Conservation (phyloP, 2,888 invertebrate species). For the Plagiodera versicolora region DNA sequence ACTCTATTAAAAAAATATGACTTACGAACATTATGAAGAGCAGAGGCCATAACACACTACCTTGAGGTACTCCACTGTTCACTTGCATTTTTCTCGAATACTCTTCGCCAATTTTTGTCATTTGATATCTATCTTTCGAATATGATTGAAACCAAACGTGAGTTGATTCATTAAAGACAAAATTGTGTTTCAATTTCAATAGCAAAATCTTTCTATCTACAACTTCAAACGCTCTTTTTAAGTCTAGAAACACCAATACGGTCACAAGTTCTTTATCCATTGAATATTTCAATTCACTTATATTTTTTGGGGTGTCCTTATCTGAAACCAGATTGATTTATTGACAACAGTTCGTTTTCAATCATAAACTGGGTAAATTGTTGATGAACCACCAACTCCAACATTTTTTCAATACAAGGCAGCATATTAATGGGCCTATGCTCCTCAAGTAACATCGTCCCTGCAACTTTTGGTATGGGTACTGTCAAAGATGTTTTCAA, state of each 20-base stretch:
- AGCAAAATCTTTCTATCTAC: conserved; percentile 3
- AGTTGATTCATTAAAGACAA: neutral
- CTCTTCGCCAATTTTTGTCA: conserved; percentile 5
- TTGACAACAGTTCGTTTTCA: too few relatives aligned
- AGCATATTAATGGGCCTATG: neutral
- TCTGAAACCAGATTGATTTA: neutral
- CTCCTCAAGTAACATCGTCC: neutral
- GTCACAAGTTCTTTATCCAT: too few relatives aligned
- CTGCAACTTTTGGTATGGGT: neutral
- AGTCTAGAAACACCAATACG: neutral
- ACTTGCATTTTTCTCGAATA: neutral
- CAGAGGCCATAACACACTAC: neutral
- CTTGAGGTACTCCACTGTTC: neutral
- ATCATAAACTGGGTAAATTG: neutral
- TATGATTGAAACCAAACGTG: neutral
- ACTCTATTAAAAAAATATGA: neutral
- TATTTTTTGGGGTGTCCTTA: neutral
- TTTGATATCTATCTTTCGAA: neutral
- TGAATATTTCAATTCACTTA: neutral
- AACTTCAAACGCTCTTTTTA: neutral
- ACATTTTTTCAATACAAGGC: neutral
- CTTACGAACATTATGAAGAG: neutral
- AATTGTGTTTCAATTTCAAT: conserved; percentile 2
- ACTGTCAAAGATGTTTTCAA: too few relatives aligned
- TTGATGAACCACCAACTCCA: neutral